A percentile compares a stretch with the other conserved stretches of the same genome.
Evolutionary conservation across 2,797 vertebrate genomes (phyloP).

Genomic region (Myioborus melanocephalus): DNA sequence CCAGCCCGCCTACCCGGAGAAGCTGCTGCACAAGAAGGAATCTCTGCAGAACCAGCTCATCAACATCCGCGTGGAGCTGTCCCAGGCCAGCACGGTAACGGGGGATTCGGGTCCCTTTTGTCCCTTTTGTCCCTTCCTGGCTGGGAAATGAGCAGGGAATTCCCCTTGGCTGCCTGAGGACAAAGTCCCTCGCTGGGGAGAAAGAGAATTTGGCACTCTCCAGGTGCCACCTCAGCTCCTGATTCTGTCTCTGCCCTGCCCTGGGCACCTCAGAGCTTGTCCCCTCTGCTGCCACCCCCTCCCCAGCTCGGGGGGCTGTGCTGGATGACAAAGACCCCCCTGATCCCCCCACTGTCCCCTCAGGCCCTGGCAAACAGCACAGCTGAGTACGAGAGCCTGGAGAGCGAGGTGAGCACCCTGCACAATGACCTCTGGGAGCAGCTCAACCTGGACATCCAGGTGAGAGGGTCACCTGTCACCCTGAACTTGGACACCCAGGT

Average conservation of each 20-base stretch:
- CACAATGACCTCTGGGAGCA: slow-evolving; percentile 96
- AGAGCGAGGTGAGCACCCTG: slow-evolving; percentile 89
- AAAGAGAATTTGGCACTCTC: no score
- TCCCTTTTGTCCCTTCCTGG: background rate
- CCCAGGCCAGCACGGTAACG: slow-evolving; percentile 90
- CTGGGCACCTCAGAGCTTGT: background rate
- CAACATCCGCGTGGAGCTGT: slow-evolving; percentile 93
- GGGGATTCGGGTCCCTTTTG: fast-evolving
- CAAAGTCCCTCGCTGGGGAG: background rate
- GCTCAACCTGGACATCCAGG: slow-evolving; percentile 91
- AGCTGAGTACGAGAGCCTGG: slow-evolving; percentile 88
- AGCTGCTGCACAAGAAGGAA: slow-evolving; percentile 91
- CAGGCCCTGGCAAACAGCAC: slow-evolving; percentile 87
- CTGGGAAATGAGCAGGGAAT: no score
- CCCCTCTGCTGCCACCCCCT: background rate
- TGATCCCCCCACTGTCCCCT: background rate
- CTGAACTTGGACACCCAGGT: background rate
- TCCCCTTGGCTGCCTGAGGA: background rate
- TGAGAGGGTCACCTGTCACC: slow-evolving; percentile 35
- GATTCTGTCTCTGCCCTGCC: fast-evolving
- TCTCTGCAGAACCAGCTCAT: slow-evolving; percentile 94
- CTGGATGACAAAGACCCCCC: background rate
- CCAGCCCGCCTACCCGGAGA: slow-evolving; percentile 85
- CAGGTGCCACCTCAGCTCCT: background rate
- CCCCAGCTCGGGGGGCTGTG: fast-evolving